Base-by-base conservation (phyloP, 2,113 vertebrate species). In the Coreoperca whiteheadi region DNA sequence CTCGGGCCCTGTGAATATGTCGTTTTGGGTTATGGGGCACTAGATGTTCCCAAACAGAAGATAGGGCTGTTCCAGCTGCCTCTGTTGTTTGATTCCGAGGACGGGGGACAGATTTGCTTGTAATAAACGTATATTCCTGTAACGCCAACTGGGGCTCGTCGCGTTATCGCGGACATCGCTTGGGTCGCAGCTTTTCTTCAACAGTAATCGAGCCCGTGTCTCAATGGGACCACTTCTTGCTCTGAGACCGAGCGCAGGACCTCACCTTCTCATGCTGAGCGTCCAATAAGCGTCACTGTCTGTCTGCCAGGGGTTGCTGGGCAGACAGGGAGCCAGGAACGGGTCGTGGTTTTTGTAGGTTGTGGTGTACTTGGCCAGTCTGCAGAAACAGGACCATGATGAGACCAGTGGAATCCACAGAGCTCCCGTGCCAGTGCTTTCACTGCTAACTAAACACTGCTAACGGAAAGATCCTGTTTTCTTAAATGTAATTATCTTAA, bases 281-380 rank as follows among this genome's bases (percentile, higher is more conserved):
- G 95, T 96, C 98, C 98, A 99, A 94, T 97, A 99, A 0, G 94
- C 86, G 12, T 96, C 95, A 56, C 97, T 95, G 54, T 99, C 98
- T 0, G 97, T 96, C 73, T 96, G 89, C 98, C 98, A 99, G 8
- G 98, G 98, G 82, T 99, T 99, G 92, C 97, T 98, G 39, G 98
- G 98, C 18, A 97, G 92, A 89, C 97, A 98, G 11, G 97, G 96
- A 0, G 97, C 96, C 89, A 99, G 95, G 87, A 99, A 90, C 0
- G 98, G 96, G 2, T 99, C 98, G 0, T 97, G 98, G 94, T 96
- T 96, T 14, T 95, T 96, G 82, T 96, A 98, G 73, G 96, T 97
- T 41, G 97, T 97, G 0, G 95, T 92, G 89, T 96, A 97, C 81
- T 98, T 99, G 84, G 97, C 95, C n/a, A 99, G 66, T 74, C 98